These are phyloP conservation scores for Luehdorfia chinensis DNA, from an alignment of 1,140 invertebrate species.

Conservation along the genomic window DNA sequence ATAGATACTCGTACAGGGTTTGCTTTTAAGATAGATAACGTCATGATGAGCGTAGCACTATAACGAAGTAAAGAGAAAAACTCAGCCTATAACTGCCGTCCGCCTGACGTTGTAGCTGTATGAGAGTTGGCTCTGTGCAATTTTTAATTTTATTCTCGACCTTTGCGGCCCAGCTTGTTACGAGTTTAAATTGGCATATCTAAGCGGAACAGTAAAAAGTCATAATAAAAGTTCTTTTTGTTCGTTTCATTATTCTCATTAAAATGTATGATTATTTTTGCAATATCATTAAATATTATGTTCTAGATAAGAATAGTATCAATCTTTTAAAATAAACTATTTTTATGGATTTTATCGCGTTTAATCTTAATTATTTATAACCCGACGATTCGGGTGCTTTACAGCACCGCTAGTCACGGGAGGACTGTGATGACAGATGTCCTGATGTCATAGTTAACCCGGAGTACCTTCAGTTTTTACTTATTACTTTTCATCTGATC, in stretches of 20 bases:
- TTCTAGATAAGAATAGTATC: too few relatives aligned
- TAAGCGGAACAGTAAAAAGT: background rate
- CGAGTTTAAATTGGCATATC: slow-evolving; percentile 17
- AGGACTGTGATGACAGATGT: too few relatives aligned
- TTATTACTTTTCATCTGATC: too few relatives aligned
- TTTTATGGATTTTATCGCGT: too few relatives aligned
- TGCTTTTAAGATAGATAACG: background rate
- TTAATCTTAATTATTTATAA: too few relatives aligned
- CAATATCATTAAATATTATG: too few relatives aligned
- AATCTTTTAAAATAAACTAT: too few relatives aligned
- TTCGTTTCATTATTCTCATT: slow-evolving; percentile 1
- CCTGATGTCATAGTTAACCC: too few relatives aligned
- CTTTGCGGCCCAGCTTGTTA: slow-evolving; percentile 14
- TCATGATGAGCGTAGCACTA: slow-evolving; percentile 6
- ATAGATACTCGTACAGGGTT: background rate
- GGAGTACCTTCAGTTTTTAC: too few relatives aligned
- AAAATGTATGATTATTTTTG: too few relatives aligned
- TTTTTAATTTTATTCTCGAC: slow-evolving; percentile 18
- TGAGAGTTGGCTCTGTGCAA: slow-evolving; percentile 15
- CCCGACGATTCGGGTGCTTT: too few relatives aligned
- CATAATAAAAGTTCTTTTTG: background rate
- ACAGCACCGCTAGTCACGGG: too few relatives aligned
- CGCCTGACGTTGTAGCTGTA: slow-evolving; percentile 7
- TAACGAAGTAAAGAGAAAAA: slow-evolving; percentile 15
- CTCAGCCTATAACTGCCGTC: slow-evolving; percentile 14